Evolutionary conservation across 2,888 invertebrate genomes (phyloP).

Genomic region (Lysandra coridon): DNA sequence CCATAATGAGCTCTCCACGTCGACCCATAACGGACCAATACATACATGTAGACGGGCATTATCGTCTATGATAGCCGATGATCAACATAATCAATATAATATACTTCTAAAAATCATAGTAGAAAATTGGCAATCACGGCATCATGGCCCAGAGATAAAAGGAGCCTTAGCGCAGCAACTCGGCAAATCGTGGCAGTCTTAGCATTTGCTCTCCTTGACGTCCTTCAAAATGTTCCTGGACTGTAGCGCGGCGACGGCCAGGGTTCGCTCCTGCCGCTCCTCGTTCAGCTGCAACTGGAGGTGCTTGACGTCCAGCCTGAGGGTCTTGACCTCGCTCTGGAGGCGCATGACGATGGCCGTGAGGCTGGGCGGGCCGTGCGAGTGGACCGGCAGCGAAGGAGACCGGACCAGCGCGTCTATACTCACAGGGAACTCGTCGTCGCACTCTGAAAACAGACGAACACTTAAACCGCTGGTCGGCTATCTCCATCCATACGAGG

Average conservation of each 20-base stretch:
- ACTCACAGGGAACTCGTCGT: conserved; percentile 64
- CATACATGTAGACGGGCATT: too few relatives aligned
- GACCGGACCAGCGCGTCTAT: conserved; percentile 73
- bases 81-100: too few relatives aligned
- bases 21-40: too few relatives aligned
- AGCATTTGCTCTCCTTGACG: conserved; percentile 75
- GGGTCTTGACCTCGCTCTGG: conserved; percentile 85
- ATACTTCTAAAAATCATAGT: too few relatives aligned
- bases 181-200: conserved; percentile 13
- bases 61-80: too few relatives aligned
- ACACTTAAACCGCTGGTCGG: not conserved
- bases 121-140: too few relatives aligned
- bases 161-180: too few relatives aligned
- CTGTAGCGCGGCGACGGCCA: conserved; percentile 70
- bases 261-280: conserved; percentile 80
- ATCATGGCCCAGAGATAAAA: too few relatives aligned
- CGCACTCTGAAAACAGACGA: conserved; percentile 71
- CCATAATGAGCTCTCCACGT: not conserved
- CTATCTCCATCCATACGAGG: not conserved
- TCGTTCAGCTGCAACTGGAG: conserved; percentile 83
- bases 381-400: conserved; percentile 72
- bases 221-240: conserved; percentile 67
- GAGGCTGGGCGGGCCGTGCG: conserved; percentile 80
- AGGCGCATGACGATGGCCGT: conserved; percentile 89
- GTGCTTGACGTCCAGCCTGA: conserved; percentile 82